Conservation (phyloP, 2,797 vertebrate genomes). For the Scyliorhinus canicula region DNA sequence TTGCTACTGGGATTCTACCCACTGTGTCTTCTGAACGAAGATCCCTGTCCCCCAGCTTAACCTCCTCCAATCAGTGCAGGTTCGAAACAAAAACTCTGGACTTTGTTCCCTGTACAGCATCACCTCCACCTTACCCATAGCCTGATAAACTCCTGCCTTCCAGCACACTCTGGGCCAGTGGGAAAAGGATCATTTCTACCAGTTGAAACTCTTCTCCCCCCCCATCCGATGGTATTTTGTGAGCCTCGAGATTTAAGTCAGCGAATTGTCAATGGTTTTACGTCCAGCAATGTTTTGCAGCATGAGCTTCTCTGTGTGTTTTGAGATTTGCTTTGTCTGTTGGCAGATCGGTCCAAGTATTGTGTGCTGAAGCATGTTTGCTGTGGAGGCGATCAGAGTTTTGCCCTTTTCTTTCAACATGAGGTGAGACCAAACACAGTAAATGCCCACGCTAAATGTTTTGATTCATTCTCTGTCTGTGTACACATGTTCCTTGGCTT, state of each 20-base stretch:
- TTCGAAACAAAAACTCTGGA: not conserved
- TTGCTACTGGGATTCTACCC: not conserved
- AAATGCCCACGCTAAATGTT: not conserved
- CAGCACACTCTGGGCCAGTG: no score
- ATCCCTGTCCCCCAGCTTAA: not conserved
- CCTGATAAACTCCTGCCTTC: not conserved
- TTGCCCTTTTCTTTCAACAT: slow-evolving; percentile 75
- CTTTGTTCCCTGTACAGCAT: not conserved
- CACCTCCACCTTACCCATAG: not conserved
- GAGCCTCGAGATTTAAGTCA: not conserved
- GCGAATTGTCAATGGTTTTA: slow-evolving; percentile 8
- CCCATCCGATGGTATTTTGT: not conserved
- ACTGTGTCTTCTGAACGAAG: no score
- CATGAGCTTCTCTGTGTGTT: not conserved
- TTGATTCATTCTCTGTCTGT: not conserved
- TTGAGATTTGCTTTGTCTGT: slow-evolving; percentile 48
- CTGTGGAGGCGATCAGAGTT: slow-evolving; percentile 89
- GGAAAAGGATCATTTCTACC: not conserved
- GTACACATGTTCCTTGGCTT: not conserved
- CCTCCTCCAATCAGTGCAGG: not conserved
- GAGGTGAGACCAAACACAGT: slow-evolving; percentile 62
- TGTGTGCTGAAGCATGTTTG: slow-evolving; percentile 78
- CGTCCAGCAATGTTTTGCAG: not conserved
- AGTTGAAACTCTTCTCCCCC: not conserved
- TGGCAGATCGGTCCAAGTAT: slow-evolving; percentile 63